Evolutionary conservation across 2,888 invertebrate species (phyloP).

Genomic region (Amorpha juglandis): DNA sequence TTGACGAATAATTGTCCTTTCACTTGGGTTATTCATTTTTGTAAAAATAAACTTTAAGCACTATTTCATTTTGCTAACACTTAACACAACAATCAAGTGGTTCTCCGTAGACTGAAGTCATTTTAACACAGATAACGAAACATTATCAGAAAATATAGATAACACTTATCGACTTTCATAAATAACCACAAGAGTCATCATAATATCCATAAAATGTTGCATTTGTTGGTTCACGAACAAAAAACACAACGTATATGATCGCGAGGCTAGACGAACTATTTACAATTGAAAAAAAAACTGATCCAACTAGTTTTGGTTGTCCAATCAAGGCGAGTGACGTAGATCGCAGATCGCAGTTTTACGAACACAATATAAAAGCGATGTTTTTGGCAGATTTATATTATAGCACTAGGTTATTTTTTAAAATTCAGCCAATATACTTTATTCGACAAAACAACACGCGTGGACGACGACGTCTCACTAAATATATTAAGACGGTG

Average conservation of each 20-base stretch:
- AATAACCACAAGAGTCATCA: slow-evolving; percentile 36
- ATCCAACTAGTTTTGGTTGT: slow-evolving; percentile 70
- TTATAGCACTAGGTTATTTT: not conserved
- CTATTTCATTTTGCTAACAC: slow-evolving; percentile 48
- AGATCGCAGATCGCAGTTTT: slow-evolving; percentile 55
- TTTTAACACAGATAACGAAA: slow-evolving; percentile 58
- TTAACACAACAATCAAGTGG: slow-evolving; percentile 46
- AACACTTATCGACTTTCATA: slow-evolving; percentile 45
- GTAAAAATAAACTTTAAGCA: slow-evolving; percentile 36
- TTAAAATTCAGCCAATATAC: slow-evolving; percentile 4
- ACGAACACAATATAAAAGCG: slow-evolving; percentile 49
- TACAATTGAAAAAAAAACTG: slow-evolving; percentile 75
- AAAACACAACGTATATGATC: slow-evolving; percentile 57
- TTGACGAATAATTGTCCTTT: slow-evolving; percentile 37
- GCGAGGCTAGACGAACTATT: slow-evolving; percentile 68
- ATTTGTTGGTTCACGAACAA: slow-evolving; percentile 47
- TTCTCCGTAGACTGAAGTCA: slow-evolving; percentile 55
- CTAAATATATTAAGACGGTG: slow-evolving; percentile 64
- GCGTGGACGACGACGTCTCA: slow-evolving; percentile 59
- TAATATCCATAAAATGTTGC: slow-evolving; percentile 15
- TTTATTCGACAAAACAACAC: slow-evolving; percentile 42
- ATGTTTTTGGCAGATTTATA: slow-evolving; percentile 39
- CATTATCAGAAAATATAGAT: slow-evolving; percentile 46
- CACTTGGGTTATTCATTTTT: slow-evolving; percentile 38
- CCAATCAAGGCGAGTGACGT: slow-evolving; percentile 68